A percentile compares a stretch with the other conserved stretches of the same genome.
Evolutionary conservation across 2,888 invertebrate species (phyloP).

Genomic region (Brenthis daphne): DNA sequence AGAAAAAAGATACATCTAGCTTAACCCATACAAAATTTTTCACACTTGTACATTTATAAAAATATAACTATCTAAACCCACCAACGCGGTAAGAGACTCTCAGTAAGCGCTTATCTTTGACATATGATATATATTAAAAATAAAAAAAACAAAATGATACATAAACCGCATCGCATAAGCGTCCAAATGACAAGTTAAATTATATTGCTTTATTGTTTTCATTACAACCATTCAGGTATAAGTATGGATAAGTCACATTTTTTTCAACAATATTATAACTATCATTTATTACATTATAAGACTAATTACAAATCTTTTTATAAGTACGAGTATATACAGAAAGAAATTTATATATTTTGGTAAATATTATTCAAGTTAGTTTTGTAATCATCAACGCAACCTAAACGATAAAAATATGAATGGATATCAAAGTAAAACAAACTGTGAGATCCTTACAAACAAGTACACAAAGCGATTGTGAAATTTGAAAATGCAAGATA

Average conservation of each 20-base stretch:
- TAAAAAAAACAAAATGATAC: constrained; percentile 1
- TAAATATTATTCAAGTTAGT: constrained; percentile 8
- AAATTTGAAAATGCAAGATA: constrained; percentile 4
- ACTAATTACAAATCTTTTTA: constrained; percentile 46
- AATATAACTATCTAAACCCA: constrained; percentile 39
- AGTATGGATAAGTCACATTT: constrained; percentile 58
- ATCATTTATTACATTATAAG: constrained; percentile 50
- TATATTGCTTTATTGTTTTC: constrained; percentile 65
- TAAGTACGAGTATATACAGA: constrained; percentile 36
- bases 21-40: constrained; percentile 23
- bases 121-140: not conserved
- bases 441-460: constrained; percentile 11
- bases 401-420: not conserved
- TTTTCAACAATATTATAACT: constrained; percentile 58
- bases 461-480: not conserved
- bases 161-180: not conserved
- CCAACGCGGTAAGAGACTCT: constrained; percentile 19
- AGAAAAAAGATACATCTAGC: constrained; percentile 22
- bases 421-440: constrained; percentile 4
- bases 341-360: constrained; percentile 8
- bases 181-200: constrained; percentile 24
- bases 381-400: constrained; percentile 1
- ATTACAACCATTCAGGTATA: constrained; percentile 63
- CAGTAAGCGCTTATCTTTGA: constrained; percentile 12
- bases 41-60: constrained; percentile 38